Conservation (phyloP, 2,888 invertebrate genomes). For the Hecatera dysodea region DNA sequence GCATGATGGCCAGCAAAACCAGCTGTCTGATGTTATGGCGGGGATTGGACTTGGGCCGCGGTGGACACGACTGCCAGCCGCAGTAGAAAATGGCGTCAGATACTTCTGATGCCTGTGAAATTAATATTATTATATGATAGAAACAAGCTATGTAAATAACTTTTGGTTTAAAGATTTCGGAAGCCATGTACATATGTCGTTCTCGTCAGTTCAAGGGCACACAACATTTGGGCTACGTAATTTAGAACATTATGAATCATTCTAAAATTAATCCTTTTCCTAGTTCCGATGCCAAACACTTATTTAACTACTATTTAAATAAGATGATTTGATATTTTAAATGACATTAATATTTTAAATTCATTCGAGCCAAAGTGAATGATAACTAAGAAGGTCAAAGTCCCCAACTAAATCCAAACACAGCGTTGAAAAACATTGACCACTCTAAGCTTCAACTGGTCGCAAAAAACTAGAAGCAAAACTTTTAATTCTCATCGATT, state of each 20-base stretch:
- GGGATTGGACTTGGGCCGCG: constrained; percentile 59
- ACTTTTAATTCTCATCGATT: constrained; percentile 5
- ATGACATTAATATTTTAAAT: too few species aligned
- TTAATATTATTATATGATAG: neutral
- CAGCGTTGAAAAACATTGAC: neutral
- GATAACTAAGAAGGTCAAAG: neutral
- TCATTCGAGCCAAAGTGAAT: too few species aligned
- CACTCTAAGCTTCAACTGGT: neutral
- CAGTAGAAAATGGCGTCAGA: constrained; percentile 85
- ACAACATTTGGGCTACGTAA: too few species aligned
- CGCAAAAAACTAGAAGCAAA: neutral
- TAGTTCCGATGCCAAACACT: too few species aligned
- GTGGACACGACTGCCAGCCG: constrained; percentile 81
- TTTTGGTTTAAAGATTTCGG: neutral
- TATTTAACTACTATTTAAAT: too few species aligned
- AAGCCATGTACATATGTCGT: too few species aligned
- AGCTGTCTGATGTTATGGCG: constrained; percentile 73
- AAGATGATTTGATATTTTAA: too few species aligned
- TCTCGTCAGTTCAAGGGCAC: too few species aligned
- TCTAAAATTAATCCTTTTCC: too few species aligned
- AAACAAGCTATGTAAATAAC: neutral
- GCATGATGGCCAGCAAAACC: constrained; percentile 78
- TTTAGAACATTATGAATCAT: too few species aligned
- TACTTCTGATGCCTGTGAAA: constrained; percentile 80
- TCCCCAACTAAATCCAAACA: neutral